Conservation (phyloP, 1,140 invertebrate genomes). For the Octopus sinensis region DNA sequence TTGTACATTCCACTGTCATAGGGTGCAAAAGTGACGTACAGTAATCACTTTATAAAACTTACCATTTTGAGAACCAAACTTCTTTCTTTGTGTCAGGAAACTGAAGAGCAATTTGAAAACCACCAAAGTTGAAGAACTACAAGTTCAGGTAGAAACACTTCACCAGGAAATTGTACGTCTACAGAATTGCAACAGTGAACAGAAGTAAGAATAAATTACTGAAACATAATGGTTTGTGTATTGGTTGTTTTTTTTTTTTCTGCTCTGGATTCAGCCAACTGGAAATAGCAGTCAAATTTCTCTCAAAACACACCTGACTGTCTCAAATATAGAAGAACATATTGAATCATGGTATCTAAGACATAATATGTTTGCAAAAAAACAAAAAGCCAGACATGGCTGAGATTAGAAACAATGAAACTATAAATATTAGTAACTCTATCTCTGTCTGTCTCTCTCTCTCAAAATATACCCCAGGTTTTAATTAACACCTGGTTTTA, state of each 20-base stretch:
- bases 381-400: too few relatives aligned
- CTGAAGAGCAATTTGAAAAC: slow-evolving; percentile 52
- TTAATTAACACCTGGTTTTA: too few relatives aligned
- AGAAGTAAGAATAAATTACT: background rate
- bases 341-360: background rate
- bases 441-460: too few relatives aligned
- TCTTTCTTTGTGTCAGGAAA: slow-evolving; percentile 40
- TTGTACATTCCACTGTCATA: too few relatives aligned
- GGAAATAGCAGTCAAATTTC: background rate
- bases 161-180: slow-evolving; percentile 50
- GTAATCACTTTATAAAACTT: too few relatives aligned
- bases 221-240: background rate
- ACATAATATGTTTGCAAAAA: background rate
- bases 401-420: too few relatives aligned
- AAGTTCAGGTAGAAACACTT: slow-evolving; percentile 48
- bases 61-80: too few relatives aligned
- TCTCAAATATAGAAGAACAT: background rate
- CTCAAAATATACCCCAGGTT: too few relatives aligned
- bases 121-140: slow-evolving; percentile 53
- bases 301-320: background rate
- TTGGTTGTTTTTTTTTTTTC: background rate
- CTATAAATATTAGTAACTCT: too few relatives aligned
- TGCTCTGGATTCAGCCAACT: background rate
- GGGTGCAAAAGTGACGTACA: too few relatives aligned
- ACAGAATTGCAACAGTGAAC: slow-evolving; percentile 29